Base-by-base conservation (phyloP, 2,113 vertebrate genomes). In the Tenebrosternarchus preto region DNA sequence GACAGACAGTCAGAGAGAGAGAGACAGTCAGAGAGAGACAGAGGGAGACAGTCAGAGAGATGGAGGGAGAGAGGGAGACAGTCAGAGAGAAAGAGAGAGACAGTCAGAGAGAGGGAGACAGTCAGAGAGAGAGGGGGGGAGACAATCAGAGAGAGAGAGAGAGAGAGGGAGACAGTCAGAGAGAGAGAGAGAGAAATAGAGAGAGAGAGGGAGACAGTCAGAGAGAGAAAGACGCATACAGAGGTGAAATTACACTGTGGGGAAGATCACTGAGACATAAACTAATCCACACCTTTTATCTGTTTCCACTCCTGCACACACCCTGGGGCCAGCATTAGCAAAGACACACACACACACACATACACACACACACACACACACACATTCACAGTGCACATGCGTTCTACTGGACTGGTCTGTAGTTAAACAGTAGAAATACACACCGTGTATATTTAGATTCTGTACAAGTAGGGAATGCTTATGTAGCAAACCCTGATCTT, bases 201-300 rank as follows among this genome's bases (percentile, higher is more conserved):
- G 69, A 70, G 12, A 83, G 46, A 74, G 22, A 76, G 9, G 36
- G 55, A 27, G 12, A 39, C 50, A 73, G 31, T 59, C 59, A 24
- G 46, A 66, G 60, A 36, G 39, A 53, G 50, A 61, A 31, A 74
- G 70, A 56, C 46, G 63, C 64, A 78, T 36, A 59, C 55, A 73
- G 43, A 50, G 63, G 59, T 27, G 55, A 36, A 36, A 36, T 36
- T 36, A 36, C 33, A 36, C 33, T 36, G 33, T 36, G 33, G 33
- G 33, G 33, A 36, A 36, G 33, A 36, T 36, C 33, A 36, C 33
- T 36, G 33, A 36, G 33, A 36, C 33, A 78, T 73, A 75, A 61
- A 46, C 56, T 46, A 55, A 56, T 70, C 43, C 69, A 50, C 76
- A 76, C 70, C 64, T 64, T 61, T 16, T 56, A 82, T 82, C 73